Conservation (phyloP, 2,797 vertebrate species). For the Gymnothorax javanicus region DNA sequence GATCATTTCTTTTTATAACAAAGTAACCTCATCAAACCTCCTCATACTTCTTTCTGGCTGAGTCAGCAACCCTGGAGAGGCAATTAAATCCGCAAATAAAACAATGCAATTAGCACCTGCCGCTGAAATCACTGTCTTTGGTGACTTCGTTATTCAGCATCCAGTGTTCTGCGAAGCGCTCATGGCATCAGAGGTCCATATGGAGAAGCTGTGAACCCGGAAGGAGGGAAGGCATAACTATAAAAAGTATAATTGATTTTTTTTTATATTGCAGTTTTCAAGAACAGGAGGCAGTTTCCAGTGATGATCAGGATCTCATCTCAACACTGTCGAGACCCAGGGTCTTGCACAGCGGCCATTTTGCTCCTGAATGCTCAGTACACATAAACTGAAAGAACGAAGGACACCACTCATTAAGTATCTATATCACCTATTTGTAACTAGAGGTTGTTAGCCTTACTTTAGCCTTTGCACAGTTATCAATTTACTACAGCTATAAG, state of each 20-base stretch:
- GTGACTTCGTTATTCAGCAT: conserved; percentile 15
- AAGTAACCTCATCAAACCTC: conserved; percentile 20
- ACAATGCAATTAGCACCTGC: conserved; percentile 22
- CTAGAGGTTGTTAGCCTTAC: background rate
- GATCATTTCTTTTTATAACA: background rate
- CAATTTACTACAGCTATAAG: background rate
- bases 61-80: conserved; percentile 35
- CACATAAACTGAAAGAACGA: background rate
- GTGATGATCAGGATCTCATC: background rate
- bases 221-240: background rate
- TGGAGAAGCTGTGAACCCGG: background rate
- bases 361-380: background rate
- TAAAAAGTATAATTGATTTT: background rate
- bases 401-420: background rate
- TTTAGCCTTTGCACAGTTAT: background rate
- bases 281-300: background rate
- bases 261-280: background rate
- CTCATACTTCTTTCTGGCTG: conserved; percentile 19
- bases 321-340: background rate
- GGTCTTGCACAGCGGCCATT: background rate
- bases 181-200: background rate
- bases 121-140: conserved; percentile 33
- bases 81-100: conserved; percentile 39
- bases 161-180: background rate
- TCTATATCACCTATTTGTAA: too few relatives aligned